Percentiles rank a stretch among this genome's conserved stretches.
Conservation (phyloP, 53 echinoderm and acorn worm species). For the Astropecten irregularis region DNA sequence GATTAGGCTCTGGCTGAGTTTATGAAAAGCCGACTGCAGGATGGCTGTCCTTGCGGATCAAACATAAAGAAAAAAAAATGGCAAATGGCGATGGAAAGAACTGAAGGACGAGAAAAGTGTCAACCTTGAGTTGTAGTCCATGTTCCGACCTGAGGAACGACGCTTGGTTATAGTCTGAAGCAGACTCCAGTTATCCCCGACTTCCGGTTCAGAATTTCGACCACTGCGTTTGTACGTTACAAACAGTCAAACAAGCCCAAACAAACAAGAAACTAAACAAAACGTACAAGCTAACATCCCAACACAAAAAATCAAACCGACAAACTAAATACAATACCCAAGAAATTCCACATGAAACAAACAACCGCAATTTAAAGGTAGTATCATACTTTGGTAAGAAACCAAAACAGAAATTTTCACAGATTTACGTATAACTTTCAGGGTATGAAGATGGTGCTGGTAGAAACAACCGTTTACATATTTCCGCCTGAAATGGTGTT, state of each 20-base stretch:
- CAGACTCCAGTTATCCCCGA: constrained; percentile 32
- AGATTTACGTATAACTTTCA: too few species aligned
- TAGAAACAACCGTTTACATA: too few species aligned
- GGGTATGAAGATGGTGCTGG: too few species aligned
- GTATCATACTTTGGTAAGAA: too few species aligned
- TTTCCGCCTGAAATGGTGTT: too few species aligned
- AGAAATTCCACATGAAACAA: too few species aligned
- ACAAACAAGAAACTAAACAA: neutral
- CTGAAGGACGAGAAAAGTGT: too few species aligned
- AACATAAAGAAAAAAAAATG: constrained; percentile 44
- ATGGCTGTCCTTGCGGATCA: neutral
- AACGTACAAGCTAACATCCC: neutral
- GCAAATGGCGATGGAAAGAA: too few species aligned
- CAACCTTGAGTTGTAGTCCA: constrained; percentile 26
- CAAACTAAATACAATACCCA: neutral
- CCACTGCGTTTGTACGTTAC: constrained; percentile 4
- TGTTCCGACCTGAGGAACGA: neutral
- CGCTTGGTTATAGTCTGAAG: constrained; percentile 40
- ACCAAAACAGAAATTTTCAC: too few species aligned
- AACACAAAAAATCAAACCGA: neutral
- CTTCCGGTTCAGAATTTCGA: neutral
- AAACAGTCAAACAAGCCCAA: constrained; percentile 1
- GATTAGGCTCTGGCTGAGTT: too few species aligned
- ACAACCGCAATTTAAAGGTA: too few species aligned
- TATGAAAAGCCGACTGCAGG: too few species aligned